These are phyloP conservation scores for Palaemon carinicauda DNA, from an alignment of 1,140 invertebrate genomes.

Conservation along the genomic window DNA sequence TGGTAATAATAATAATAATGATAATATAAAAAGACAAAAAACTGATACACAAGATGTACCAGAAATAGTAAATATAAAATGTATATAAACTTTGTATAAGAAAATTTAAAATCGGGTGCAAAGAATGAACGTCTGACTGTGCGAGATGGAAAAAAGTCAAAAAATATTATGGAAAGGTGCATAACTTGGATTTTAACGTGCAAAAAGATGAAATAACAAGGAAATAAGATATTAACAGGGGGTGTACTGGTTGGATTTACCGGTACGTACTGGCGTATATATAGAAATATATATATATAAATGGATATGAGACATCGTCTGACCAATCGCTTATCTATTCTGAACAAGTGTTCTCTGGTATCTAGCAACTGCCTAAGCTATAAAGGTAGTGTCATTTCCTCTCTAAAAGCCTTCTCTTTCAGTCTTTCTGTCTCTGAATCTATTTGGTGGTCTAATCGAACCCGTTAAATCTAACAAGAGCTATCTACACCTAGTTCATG, in stretches of 20 bases:
- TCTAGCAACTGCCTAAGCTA: slow-evolving; percentile 12
- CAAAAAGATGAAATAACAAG: slow-evolving; percentile 56
- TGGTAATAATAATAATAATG: slow-evolving; percentile 27
- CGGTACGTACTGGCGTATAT: background rate
- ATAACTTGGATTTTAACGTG: slow-evolving; percentile 55
- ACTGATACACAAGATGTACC: slow-evolving; percentile 56
- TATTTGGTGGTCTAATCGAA: background rate
- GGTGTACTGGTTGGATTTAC: slow-evolving; percentile 38
- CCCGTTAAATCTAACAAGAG: background rate
- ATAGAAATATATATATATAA: background rate
- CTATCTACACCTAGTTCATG: slow-evolving; percentile 41
- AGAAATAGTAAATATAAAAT: slow-evolving; percentile 49
- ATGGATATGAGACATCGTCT: background rate
- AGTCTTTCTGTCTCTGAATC: background rate
- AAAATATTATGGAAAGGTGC: slow-evolving; percentile 57
- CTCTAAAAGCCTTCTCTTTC: background rate
- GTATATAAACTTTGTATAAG: slow-evolving; percentile 52
- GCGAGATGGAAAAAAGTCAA: slow-evolving; percentile 48
- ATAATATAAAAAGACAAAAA: slow-evolving; percentile 50
- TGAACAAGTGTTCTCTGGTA: background rate
- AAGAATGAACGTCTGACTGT: slow-evolving; percentile 52
- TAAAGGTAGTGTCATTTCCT: background rate
- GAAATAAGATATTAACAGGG: slow-evolving; percentile 45
- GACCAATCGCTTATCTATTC: background rate
- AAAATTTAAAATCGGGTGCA: slow-evolving; percentile 53